Evolutionary conservation across 2,888 invertebrate genomes (phyloP).

Genomic region (Helobdella robusta): DNA sequence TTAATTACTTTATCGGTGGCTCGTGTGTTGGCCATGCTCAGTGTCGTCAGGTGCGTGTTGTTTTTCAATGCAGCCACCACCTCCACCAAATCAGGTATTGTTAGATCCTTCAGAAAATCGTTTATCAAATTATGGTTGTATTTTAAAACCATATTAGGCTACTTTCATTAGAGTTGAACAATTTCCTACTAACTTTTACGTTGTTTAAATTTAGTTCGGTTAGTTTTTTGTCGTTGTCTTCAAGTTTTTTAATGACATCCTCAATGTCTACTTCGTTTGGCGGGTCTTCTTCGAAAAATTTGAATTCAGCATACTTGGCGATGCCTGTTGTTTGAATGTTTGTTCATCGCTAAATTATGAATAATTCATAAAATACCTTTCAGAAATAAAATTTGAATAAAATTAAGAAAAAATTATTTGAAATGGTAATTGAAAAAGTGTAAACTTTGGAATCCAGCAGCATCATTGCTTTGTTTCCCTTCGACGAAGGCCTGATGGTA

Average conservation of each 20-base stretch:
- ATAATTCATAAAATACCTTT: no score
- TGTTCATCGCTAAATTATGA: no score
- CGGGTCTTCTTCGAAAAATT: slow-evolving; percentile 83
- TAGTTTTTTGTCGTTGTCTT: slow-evolving; percentile 60
- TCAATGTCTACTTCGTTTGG: slow-evolving; percentile 94
- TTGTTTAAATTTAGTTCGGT: slow-evolving; percentile 94
- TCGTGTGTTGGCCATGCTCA: slow-evolving; percentile 85
- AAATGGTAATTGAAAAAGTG: background rate
- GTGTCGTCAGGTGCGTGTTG: slow-evolving; percentile 81
- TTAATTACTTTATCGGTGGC: slow-evolving; percentile 76
- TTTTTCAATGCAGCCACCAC: slow-evolving; percentile 75
- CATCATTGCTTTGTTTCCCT: slow-evolving; percentile 34
- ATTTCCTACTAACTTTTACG: slow-evolving; percentile 70
- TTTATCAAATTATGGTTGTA: no score
- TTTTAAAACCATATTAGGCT: no score
- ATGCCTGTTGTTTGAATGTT: no score
- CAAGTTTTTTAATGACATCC: slow-evolving; percentile 74
- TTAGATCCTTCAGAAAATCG: no score
- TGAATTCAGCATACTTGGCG: slow-evolving; percentile 50
- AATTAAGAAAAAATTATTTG: background rate
- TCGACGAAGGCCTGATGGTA: slow-evolving; percentile 75
- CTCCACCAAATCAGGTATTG: no score
- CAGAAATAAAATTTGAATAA: no score
- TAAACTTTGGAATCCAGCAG: slow-evolving; percentile 31
- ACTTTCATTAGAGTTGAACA: background rate